phyloP scores from a whole-genome alignment of 2,113 vertebrate genomes.

The Fulmarus glacialis region DNA sequence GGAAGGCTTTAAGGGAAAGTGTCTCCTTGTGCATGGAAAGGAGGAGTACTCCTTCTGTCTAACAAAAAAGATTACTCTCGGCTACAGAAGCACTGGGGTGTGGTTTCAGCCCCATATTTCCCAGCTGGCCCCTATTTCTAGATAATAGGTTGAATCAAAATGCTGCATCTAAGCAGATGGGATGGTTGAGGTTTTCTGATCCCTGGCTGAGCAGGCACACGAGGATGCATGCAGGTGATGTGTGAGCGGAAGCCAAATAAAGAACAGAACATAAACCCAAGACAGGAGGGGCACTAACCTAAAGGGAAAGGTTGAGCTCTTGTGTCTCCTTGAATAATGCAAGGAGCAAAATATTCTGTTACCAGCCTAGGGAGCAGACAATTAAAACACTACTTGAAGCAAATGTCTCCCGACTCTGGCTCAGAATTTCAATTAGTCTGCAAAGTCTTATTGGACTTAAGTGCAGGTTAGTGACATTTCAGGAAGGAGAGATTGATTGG shows the following conservation, averaged over 20 bases:
- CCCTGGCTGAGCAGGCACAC: background rate
- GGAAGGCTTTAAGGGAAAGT: background rate
- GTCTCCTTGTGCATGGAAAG: background rate
- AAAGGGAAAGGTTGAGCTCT: conserved; percentile 51
- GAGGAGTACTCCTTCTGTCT: background rate
- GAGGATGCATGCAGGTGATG: background rate
- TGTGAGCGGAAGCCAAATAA: background rate
- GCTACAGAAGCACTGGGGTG: background rate
- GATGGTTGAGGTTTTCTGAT: background rate
- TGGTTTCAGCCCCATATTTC: background rate
- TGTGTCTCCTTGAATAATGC: conserved; percentile 62
- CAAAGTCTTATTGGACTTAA: conserved; percentile 61
- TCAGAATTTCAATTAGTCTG: conserved; percentile 67
- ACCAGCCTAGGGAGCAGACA: conserved; percentile 67
- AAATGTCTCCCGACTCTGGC: conserved; percentile 66
- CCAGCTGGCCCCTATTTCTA: background rate
- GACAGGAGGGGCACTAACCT: conserved; percentile 5
- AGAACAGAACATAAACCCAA: background rate
- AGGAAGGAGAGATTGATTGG: conserved; percentile 58
- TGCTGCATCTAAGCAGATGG: background rate
- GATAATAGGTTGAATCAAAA: background rate
- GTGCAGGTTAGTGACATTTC: conserved; percentile 66
- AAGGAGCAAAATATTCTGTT: conserved; percentile 57
- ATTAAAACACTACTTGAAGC: conserved; percentile 72
- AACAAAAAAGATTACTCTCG: background rate